Evolutionary conservation across 2,797 vertebrate genomes (phyloP).

Genomic region (Emydoidea blandingii): DNA sequence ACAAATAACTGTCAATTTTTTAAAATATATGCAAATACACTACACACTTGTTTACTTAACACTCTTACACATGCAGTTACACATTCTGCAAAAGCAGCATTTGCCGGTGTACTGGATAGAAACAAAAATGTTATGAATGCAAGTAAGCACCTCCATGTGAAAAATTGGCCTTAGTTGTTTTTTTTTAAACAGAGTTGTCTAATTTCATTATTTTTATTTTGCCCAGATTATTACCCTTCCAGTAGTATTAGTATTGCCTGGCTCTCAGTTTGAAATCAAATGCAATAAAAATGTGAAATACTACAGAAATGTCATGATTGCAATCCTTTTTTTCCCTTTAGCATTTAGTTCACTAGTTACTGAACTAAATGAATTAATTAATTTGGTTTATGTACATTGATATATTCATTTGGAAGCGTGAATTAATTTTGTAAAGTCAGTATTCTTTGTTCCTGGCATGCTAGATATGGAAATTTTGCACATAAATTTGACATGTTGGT

Average conservation of each 20-base stretch:
- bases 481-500: not conserved
- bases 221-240: not conserved
- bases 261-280: not conserved
- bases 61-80: not conserved
- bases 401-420: not conserved
- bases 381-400: not conserved
- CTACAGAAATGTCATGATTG: not conserved
- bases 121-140: not conserved
- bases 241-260: accelerated
- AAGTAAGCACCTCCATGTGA: not conserved
- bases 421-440: not conserved
- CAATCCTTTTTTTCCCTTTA: not conserved
- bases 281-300: not conserved
- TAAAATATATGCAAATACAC: not conserved
- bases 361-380: not conserved
- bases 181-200: not conserved
- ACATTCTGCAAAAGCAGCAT: not conserved
- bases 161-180: not conserved
- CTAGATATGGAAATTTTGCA: not conserved
- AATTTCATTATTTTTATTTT: not conserved
- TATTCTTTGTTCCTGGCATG: not conserved
- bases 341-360: not conserved
- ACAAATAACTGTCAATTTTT: not conserved
- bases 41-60: not conserved
- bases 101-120: not conserved